These are phyloP conservation scores for Synergus laeviventris DNA, from an alignment of 2,888 invertebrate genomes.

Conservation along the genomic window DNA sequence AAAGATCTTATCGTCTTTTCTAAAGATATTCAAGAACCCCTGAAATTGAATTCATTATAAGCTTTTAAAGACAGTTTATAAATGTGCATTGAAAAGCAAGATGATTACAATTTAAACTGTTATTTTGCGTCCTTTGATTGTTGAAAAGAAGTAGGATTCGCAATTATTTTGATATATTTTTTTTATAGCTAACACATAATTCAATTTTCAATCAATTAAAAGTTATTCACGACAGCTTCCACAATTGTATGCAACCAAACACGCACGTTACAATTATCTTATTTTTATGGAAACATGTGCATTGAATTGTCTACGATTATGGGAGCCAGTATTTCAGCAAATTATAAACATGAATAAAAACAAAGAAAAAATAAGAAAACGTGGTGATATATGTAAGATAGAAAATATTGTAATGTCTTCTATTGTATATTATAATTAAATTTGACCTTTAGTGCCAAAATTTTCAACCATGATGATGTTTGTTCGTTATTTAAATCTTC, in stretches of 20 bases:
- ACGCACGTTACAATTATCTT: background rate
- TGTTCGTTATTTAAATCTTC: background rate
- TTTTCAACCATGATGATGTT: background rate
- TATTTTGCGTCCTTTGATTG: background rate
- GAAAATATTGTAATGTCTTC: slow-evolving; percentile 48
- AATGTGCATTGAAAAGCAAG: background rate
- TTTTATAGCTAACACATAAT: background rate
- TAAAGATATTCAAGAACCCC: background rate
- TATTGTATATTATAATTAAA: background rate
- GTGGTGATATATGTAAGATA: slow-evolving; percentile 50
- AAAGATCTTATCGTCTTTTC: background rate
- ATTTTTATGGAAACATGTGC: background rate
- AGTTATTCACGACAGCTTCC: background rate
- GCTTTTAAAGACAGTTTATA: background rate
- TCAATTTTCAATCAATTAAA: background rate
- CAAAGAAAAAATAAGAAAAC: slow-evolving; percentile 47
- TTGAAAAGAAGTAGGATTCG: background rate
- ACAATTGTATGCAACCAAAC: background rate
- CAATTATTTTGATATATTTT: background rate
- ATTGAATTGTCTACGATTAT: slow-evolving; percentile 1
- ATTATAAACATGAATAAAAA: background rate
- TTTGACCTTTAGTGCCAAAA: background rate
- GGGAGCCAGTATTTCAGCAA: background rate
- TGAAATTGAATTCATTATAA: slow-evolving; percentile 5
- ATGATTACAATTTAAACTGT: background rate